These are phyloP conservation scores for Atherinosoma microstoma DNA, from an alignment of 2,797 vertebrate species.

Conservation along the genomic window DNA sequence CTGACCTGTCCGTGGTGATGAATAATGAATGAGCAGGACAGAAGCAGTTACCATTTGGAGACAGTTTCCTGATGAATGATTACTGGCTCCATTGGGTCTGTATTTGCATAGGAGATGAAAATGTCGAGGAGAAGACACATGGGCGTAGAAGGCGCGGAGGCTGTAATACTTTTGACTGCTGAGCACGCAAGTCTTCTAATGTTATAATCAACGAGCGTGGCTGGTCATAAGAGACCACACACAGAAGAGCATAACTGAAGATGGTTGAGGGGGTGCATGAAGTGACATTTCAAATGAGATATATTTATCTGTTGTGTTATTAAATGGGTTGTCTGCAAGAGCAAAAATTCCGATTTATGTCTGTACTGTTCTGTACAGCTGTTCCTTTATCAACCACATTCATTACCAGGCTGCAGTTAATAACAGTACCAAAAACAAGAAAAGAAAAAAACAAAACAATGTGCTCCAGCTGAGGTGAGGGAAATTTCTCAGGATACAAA, in stretches of 20 bases:
- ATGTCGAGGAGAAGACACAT: slow-evolving; percentile 79
- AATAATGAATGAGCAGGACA: slow-evolving; percentile 85
- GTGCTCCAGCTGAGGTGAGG: slow-evolving; percentile 50
- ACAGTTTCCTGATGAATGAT: slow-evolving; percentile 85
- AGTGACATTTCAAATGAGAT: slow-evolving; percentile 66
- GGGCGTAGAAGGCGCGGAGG: slow-evolving; percentile 65
- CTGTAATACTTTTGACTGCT: slow-evolving; percentile 76
- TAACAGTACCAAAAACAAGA: slow-evolving; percentile 55
- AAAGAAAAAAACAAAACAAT: slow-evolving; percentile 40
- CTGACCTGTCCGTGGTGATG: slow-evolving; percentile 75
- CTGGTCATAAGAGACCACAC: slow-evolving; percentile 66
- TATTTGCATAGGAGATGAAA: slow-evolving; percentile 88
- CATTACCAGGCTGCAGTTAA: slow-evolving; percentile 77
- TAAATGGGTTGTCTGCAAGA: slow-evolving; percentile 63
- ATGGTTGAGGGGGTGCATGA: slow-evolving; percentile 40
- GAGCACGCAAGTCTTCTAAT: slow-evolving; percentile 75
- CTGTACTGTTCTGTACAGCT: slow-evolving; percentile 70
- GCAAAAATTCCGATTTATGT: slow-evolving; percentile 72
- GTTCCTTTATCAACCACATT: slow-evolving; percentile 81
- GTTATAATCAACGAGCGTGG: slow-evolving; percentile 75
- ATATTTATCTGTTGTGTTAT: slow-evolving; percentile 67
- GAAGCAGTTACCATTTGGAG: slow-evolving; percentile 81
- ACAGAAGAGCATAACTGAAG: slow-evolving; percentile 59
- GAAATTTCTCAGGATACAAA: slow-evolving; percentile 48
- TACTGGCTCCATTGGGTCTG: slow-evolving; percentile 81